Evolutionary conservation across 37 sponge, comb jelly and placozoan genomes (phyloP), one percentile per base, ranked within the genome.

Genomic region (Beroe forskalii): DNA sequence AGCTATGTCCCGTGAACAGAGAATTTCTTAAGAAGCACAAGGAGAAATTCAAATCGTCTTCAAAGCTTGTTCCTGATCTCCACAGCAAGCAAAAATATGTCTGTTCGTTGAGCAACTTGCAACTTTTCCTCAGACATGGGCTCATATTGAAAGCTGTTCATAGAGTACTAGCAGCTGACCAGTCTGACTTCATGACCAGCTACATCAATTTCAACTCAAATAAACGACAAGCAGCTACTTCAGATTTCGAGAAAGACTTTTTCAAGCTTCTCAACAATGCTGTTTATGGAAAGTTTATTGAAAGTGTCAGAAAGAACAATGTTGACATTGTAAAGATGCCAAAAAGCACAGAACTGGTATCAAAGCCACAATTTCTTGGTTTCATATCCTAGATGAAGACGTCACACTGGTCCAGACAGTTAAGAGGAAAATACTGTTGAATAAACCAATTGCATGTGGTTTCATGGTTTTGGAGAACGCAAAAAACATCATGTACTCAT

Each of bases 351-450:
- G 30, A 72, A 4, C 8, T 8, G 4, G 6, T 37, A 4, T 28
- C 76, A 14, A 72, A 80, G 40, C 86, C 86, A 42, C 86, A 80
- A 37, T 80, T 38, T 37, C 40, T 72, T 17, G 76, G 76, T 38
- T 72, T 32, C 76, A 72, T 37, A 72, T 32, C 1, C 23, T 72
- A 72, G 76, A 72, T 37, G 76, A 72, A 20, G 9, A 37, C 22
- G 30, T 37, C 19, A 37, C 76, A 27, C 40, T 72, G 23, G 76
- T 72, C 14, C 76, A 72, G 40, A 27, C 40, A 38, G 40, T 37
- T 37, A 72, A 72, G 22, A 32, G 40, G 20, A 72, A 72, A 20
- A 32, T 72, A 17, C 28, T 72, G 22, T 38, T 72, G 22, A 72
- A 72, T 22, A 72, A 72, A 72, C 76, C 76, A 14, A 72, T 72